Evolutionary conservation across 2,888 invertebrate species (phyloP), one percentile per base, ranked within the genome.

Genomic region (Tupiocoris notatus): DNA sequence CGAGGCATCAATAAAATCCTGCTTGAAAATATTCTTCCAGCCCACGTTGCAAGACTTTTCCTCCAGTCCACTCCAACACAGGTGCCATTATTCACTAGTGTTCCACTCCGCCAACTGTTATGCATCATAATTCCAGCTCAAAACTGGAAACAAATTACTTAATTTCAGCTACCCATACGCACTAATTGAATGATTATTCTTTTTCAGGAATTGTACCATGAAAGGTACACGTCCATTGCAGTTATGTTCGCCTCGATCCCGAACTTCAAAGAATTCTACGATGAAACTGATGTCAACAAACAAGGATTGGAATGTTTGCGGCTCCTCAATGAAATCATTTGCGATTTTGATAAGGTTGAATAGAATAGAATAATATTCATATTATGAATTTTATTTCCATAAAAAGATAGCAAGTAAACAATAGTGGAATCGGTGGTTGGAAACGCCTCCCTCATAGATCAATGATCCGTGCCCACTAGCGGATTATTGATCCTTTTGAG

Each of bases 231-330:
- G 17, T 92, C 92, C 81, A 95, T 98, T 77, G 95, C 95, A 0
- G 98, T 98, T 6, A 97, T 98, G 97, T 98, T 98, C 84, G 97
- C 98, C 0, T 96, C 96, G 0, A 98, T 98, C 81, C 97, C 98
- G 2, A 97, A 98, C 85, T 98, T 97, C 85, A 95, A 95, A 83
- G 96, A 97, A 84, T 97, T 97, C 84, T 97, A 96, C 83, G 95
- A 95, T 82, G 96, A 96, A 84, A 96, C 93, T n/a, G 96, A 96
- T 83, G 94, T 96, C 79, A 96, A 95, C 83, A 95, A 96, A 81
- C 96, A 98, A 84, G 96, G 96, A 0, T 85, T 98, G 57, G 98
- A 98, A 84, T 98, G 98, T 83, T 85, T 98, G 78, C 86, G 98
- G 77, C 86, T 98, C 25, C 87, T 98, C 23, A 98, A 98, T 83